Evolutionary conservation across 37 sponge, comb jelly and placozoan species (phyloP).

Genomic region (Halisarca cf. caerulea): DNA sequence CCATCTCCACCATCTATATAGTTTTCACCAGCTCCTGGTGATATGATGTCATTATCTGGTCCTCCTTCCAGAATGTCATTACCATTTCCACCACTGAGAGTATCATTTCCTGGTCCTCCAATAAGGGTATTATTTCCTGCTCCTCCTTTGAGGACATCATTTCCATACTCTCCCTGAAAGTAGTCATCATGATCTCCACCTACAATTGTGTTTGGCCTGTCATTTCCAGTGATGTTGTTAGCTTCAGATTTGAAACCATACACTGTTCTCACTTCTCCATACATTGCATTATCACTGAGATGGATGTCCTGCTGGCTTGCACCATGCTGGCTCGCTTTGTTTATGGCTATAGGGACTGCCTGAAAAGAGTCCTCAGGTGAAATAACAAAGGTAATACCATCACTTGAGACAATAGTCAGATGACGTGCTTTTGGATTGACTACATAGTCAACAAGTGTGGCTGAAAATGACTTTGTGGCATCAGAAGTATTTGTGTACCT

Average conservation of each 20-base stretch:
- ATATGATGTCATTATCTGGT: conserved; percentile 28
- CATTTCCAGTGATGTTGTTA: conserved; percentile 3
- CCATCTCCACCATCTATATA: conserved; percentile 34
- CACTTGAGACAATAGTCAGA: background rate
- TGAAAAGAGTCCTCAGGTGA: background rate
- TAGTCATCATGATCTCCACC: conserved; percentile 27
- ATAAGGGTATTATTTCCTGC: conserved; percentile 19
- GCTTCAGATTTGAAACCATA: background rate
- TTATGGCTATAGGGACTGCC: background rate
- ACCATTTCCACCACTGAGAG: conserved; percentile 28
- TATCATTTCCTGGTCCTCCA: conserved; percentile 11
- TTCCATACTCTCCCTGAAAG: conserved; percentile 7
- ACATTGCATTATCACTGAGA: background rate
- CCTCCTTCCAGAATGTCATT: conserved; percentile 7
- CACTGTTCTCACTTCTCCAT: conserved; percentile 26
- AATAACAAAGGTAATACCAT: conserved; percentile 1
- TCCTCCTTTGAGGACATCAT: conserved; percentile 40
- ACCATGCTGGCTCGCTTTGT: background rate
- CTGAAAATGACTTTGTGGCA: background rate
- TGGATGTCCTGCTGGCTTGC: background rate
- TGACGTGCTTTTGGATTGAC: background rate
- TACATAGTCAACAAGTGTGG: background rate
- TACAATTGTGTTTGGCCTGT: conserved; percentile 6
- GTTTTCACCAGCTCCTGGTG: conserved; percentile 17
- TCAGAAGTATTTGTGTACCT: background rate